A percentile compares a stretch with the other conserved stretches of the same genome.
These are phyloP conservation scores for Drosophila bocqueti DNA, from an alignment of 1,140 invertebrate species.

Conservation along the genomic window DNA sequence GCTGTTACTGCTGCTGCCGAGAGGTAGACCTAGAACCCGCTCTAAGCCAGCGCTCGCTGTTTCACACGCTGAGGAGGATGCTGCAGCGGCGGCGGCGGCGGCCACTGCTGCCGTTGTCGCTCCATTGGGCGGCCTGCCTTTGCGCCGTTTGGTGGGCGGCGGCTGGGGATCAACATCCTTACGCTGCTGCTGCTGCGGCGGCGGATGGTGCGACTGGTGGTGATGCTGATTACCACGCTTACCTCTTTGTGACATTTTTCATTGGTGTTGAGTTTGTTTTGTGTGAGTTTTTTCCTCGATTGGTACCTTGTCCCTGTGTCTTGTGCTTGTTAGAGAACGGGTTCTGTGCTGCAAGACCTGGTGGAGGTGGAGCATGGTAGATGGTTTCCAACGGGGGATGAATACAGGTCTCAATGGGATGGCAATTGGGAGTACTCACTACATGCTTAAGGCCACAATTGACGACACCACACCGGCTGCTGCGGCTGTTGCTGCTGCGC, in stretches of 20 bases:
- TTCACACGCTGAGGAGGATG: conserved; percentile 17
- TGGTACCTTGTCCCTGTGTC: conserved; percentile 43
- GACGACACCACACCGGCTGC: conserved; percentile 80
- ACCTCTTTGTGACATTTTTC: conserved; percentile 85
- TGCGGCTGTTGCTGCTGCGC: conserved; percentile 66
- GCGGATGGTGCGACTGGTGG: conserved; percentile 70
- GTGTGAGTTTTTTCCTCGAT: conserved; percentile 63
- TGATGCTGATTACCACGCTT: conserved; percentile 83
- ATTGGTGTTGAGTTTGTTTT: conserved; percentile 79
- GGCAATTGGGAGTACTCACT: conserved; percentile 60
- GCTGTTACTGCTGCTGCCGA: conserved; percentile 40
- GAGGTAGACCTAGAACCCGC: conserved; percentile 27
- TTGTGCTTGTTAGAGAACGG: conserved; percentile 45
- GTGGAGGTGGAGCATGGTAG: neutral
- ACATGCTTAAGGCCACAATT: conserved; percentile 84
- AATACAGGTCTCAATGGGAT: neutral
- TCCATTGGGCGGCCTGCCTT: conserved; percentile 82
- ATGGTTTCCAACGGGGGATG: neutral
- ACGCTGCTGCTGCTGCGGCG: conserved; percentile 78
- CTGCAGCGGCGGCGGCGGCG: conserved; percentile 33
- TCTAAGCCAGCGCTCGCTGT: conserved; percentile 37
- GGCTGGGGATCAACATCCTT: conserved; percentile 84
- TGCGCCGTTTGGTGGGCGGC: conserved; percentile 82
- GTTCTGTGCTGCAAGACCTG: conserved; percentile 45
- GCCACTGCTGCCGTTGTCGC: conserved; percentile 35